Evolutionary conservation across 1,140 invertebrate genomes (phyloP).

Genomic region (Venturia canescens): DNA sequence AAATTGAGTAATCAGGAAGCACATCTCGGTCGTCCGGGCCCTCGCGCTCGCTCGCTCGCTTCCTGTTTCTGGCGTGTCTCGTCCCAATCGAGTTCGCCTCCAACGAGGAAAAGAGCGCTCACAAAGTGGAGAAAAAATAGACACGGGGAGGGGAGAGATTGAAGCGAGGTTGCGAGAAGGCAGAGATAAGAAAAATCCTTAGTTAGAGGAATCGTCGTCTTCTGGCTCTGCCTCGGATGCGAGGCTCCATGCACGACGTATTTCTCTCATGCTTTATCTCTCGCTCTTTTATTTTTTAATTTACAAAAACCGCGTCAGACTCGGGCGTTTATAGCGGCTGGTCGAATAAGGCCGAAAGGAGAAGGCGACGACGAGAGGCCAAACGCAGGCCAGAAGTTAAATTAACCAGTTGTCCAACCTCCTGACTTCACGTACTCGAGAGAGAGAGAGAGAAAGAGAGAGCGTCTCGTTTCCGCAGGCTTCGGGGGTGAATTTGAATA

Average conservation of each 20-base stretch:
- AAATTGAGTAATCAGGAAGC: conserved; percentile 13
- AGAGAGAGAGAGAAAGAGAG: not conserved
- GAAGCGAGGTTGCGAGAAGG: not conserved
- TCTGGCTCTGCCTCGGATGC: not conserved
- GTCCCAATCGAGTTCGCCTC: not conserved
- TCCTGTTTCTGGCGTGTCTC: not conserved
- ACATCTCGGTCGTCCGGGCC: not conserved
- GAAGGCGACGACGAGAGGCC: not conserved
- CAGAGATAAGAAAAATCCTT: not conserved
- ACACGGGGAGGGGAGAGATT: not conserved
- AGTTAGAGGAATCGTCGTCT: not conserved
- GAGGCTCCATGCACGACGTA: not conserved
- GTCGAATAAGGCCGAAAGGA: not conserved
- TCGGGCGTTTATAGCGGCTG: not conserved
- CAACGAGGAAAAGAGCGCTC: not conserved
- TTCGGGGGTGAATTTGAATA: conserved; percentile 46
- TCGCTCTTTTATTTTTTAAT: not conserved
- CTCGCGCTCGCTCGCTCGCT: not conserved
- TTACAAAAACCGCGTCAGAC: not conserved
- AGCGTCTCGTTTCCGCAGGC: not conserved
- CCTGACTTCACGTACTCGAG: conserved; percentile 16
- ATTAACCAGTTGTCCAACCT: conserved; percentile 43
- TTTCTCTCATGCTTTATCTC: not conserved
- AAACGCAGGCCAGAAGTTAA: conserved; percentile 43
- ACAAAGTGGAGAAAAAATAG: not conserved